A percentile compares a stretch with the other conserved stretches of the same genome.
These are phyloP conservation scores for Myotis pilosus DNA, from an alignment of 2,797 vertebrate genomes.

Conservation along the genomic window DNA sequence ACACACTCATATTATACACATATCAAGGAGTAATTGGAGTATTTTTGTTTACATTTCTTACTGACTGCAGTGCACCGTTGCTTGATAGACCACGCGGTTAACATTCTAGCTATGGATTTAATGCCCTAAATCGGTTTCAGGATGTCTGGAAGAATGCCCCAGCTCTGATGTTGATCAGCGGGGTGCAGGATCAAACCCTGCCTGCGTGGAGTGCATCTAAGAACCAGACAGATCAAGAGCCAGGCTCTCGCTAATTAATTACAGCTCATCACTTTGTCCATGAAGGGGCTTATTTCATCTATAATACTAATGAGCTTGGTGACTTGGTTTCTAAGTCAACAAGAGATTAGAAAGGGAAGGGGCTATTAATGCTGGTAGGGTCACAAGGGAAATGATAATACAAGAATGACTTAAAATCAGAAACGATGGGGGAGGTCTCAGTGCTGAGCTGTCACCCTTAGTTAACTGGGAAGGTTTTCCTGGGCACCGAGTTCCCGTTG, in stretches of 20 bases:
- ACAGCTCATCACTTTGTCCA: background rate
- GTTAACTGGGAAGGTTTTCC: slow-evolving; percentile 6
- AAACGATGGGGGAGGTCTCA: background rate
- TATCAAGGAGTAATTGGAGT: background rate
- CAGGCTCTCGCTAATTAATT: background rate
- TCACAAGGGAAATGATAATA: background rate
- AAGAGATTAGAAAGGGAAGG: background rate
- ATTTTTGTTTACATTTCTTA: background rate
- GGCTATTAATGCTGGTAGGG: background rate
- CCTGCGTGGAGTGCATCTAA: background rate
- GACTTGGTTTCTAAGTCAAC: background rate
- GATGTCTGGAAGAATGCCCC: background rate
- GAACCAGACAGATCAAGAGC: background rate
- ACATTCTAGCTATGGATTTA: background rate
- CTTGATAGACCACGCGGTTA: background rate
- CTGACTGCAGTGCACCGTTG: background rate
- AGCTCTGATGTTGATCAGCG: background rate
- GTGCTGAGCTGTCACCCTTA: background rate
- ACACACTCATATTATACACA: background rate
- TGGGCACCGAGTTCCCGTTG: background rate
- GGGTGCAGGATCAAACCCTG: background rate
- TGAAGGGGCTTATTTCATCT: background rate
- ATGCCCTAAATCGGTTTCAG: background rate
- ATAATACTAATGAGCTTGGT: background rate
- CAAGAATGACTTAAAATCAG: background rate